A percentile compares a stretch with the other conserved stretches of the same genome.
Evolutionary conservation across 2,888 invertebrate genomes (phyloP).

Genomic region (Agrochola lota): DNA sequence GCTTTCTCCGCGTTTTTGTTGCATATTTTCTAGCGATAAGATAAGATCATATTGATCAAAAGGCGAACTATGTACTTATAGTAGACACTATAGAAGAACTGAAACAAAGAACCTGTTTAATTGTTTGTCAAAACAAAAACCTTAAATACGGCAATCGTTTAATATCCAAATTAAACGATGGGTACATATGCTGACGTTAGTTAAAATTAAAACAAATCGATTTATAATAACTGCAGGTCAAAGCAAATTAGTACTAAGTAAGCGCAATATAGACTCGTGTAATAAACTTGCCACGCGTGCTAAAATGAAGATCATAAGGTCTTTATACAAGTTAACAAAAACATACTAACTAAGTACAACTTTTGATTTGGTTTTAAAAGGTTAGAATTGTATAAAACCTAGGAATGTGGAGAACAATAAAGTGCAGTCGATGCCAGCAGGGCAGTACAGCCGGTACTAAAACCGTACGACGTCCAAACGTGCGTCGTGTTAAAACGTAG

Average conservation of each 20-base stretch:
- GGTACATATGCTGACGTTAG: background rate
- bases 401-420: slow-evolving; percentile 13
- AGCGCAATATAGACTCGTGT: slow-evolving; percentile 3
- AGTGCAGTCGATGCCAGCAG: background rate
- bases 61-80: slow-evolving; percentile 1
- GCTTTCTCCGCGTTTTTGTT: background rate
- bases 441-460: background rate
- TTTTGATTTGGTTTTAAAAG: no score
- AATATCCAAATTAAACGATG: background rate
- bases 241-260: background rate
- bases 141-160: background rate
- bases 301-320: slow-evolving; percentile 18
- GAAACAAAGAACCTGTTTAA: slow-evolving; percentile 16
- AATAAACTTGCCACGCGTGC: background rate
- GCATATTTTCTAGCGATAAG: background rate
- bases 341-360: background rate
- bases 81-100: slow-evolving; percentile 2
- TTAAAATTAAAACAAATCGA: background rate
- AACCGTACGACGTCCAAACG: no score
- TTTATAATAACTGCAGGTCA: slow-evolving; percentile 5
- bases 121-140: background rate
- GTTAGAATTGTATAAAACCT: background rate
- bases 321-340: slow-evolving; percentile 3
- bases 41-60: background rate
- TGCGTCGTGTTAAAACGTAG: no score